Percentiles rank a stretch among this genome's conserved stretches.
These are phyloP conservation scores for Sminthurinus aureus DNA, from an alignment of 2,888 invertebrate genomes.

Conservation along the genomic window DNA sequence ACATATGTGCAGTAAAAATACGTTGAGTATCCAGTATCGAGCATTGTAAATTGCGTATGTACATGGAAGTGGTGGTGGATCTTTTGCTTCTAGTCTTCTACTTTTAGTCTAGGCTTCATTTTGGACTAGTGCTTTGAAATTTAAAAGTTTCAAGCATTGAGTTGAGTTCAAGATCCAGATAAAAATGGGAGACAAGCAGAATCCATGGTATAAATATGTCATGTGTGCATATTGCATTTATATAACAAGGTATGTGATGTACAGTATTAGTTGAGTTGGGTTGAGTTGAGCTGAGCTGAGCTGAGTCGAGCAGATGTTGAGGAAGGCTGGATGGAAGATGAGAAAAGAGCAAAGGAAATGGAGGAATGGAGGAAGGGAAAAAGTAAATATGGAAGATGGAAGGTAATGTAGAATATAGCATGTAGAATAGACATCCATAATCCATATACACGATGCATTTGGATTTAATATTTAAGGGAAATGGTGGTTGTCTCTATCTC, in stretches of 20 bases:
- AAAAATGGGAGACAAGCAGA: background rate
- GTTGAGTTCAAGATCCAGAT: background rate
- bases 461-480: no score
- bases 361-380: background rate
- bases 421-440: background rate
- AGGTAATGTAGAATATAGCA: background rate
- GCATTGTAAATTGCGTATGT: no score
- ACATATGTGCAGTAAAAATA: slow-evolving; percentile 8
- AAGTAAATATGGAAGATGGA: background rate
- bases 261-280: background rate
- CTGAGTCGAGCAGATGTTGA: background rate
- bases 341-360: background rate
- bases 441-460: no score
- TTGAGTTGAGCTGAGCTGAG: background rate
- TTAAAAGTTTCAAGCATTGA: background rate
- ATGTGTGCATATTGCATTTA: no score
- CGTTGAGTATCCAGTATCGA: background rate
- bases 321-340: background rate
- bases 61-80: no score
- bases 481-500: no score
- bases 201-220: no score
- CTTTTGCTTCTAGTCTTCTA: background rate
- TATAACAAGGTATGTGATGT: no score
- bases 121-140: background rate
- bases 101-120: no score